phyloP scores from a whole-genome alignment of 2,888 invertebrate genomes.

The Drosophila eohydei region DNA sequence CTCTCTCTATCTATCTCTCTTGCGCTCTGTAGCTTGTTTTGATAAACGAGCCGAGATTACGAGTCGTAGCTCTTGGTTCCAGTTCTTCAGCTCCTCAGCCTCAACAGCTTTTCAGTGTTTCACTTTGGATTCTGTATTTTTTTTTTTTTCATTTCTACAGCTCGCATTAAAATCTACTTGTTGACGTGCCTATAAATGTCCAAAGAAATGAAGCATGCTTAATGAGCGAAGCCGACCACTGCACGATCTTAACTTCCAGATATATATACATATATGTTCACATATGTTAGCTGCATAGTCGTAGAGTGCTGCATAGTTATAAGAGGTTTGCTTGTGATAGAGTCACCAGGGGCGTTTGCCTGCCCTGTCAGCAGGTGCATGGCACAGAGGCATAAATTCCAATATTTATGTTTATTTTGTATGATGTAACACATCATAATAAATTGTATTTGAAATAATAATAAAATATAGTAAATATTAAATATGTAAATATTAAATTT shows the following conservation, averaged over 20 bases:
- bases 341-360: constrained; percentile 26
- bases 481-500: too few species aligned
- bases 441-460: background rate
- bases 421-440: background rate
- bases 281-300: background rate
- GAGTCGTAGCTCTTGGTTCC: constrained; percentile 16
- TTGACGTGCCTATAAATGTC: constrained; percentile 72
- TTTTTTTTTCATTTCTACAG: constrained; percentile 3
- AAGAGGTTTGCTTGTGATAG: constrained; percentile 2
- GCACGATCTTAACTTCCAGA: constrained; percentile 46
- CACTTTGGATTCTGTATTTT: constrained; percentile 4
- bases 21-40: constrained; percentile 24
- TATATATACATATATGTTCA: constrained; percentile 8
- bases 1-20: background rate
- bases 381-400: constrained; percentile 24
- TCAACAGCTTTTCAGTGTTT: constrained; percentile 15
- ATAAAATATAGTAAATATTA: background rate
- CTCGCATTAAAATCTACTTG: constrained; percentile 51
- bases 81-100: constrained; percentile 3
- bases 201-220: constrained; percentile 74
- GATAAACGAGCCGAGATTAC: constrained; percentile 73
- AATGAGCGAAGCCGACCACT: constrained; percentile 58
- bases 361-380: constrained; percentile 46
- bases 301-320: constrained; percentile 16
- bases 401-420: constrained; percentile 2